A percentile compares a stretch with the other conserved stretches of the same genome.
These are phyloP conservation scores for Schizaphis graminum DNA, from an alignment of 2,888 invertebrate species.

Conservation along the genomic window DNA sequence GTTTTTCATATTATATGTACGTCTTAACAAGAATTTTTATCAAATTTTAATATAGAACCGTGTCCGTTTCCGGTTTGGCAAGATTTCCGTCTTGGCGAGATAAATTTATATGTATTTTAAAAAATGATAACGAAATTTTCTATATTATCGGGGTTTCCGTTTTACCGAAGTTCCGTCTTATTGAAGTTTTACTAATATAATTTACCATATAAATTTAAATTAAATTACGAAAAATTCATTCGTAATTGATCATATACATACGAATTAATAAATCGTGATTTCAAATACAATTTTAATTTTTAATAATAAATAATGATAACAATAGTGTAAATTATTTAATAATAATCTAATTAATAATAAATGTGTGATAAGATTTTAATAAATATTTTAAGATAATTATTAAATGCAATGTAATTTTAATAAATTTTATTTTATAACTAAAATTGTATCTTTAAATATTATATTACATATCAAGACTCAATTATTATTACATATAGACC, in stretches of 20 bases:
- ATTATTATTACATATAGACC: not conserved
- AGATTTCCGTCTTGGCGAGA: no score
- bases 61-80: no score
- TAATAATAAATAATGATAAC: not conserved
- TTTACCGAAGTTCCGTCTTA: no score
- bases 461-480: not conserved
- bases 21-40: no score
- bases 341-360: not conserved
- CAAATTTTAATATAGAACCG: no score
- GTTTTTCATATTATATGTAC: no score
- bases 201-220: not conserved
- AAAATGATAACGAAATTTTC: no score
- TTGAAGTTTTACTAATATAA: not conserved
- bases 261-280: not conserved
- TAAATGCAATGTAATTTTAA: not conserved
- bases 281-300: not conserved
- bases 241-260: not conserved
- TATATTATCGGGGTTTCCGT: no score
- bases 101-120: no score
- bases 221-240: not conserved
- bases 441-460: not conserved
- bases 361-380: not conserved
- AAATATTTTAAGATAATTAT: not conserved
- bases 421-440: conserved; percentile 2
- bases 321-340: not conserved